A percentile compares a stretch with the other conserved stretches of the same genome.
Conservation (phyloP, 2,888 invertebrate genomes). For the Rhaphigaster nebulosa region DNA sequence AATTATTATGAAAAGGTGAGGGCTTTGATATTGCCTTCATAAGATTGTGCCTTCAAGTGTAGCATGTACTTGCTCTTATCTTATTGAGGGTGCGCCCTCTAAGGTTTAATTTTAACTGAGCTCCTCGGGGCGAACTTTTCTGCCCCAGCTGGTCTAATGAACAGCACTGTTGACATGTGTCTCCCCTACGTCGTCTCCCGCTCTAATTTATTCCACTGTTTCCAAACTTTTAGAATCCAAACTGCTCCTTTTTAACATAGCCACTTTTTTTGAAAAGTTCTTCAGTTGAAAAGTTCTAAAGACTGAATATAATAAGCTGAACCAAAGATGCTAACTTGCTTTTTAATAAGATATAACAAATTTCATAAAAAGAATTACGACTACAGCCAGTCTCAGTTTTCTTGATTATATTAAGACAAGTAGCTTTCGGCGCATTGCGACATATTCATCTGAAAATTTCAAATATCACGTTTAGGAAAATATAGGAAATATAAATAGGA, state of each 20-base stretch:
- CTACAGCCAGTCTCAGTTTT: no score
- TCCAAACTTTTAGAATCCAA: slow-evolving; percentile 1
- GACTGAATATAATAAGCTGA: not conserved
- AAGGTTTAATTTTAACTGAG: slow-evolving; percentile 31
- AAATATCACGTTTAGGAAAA: no score
- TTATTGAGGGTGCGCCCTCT: not conserved
- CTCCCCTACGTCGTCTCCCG: not conserved
- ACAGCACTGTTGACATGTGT: slow-evolving; percentile 49
- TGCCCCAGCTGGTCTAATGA: slow-evolving; percentile 50
- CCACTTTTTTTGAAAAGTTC: not conserved
- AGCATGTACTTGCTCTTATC: slow-evolving; percentile 15
- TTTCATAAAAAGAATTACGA: no score
- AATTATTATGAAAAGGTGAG: not conserved
- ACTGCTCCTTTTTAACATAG: not conserved
- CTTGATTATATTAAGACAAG: no score
- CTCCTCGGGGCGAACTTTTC: slow-evolving; percentile 35
- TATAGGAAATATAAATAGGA: no score
- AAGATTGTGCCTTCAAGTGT: not conserved
- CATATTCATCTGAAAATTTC: no score
- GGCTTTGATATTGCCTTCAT: not conserved
- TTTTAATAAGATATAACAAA: no score
- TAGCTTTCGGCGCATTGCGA: no score
- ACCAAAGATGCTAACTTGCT: no score
- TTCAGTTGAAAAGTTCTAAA: not conserved
- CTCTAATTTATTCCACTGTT: slow-evolving; percentile 32